Percentiles rank a stretch among this genome's conserved stretches.
Conservation (phyloP, 2,888 invertebrate genomes). For the Nymphalis urticae region DNA sequence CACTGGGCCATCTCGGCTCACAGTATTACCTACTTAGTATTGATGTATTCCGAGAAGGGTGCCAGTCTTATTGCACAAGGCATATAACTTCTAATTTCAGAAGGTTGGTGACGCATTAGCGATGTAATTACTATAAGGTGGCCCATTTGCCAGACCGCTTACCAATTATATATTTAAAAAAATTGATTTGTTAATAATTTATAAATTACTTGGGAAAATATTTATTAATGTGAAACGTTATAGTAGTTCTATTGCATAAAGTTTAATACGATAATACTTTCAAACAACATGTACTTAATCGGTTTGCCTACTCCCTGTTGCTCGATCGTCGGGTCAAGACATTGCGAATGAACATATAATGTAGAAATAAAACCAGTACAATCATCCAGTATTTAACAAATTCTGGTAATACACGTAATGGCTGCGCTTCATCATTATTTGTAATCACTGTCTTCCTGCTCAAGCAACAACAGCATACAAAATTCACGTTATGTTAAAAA, state of each 20-base stretch:
- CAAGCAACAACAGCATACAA: conserved; percentile 13
- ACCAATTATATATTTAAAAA: too few relatives aligned
- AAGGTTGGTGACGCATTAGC: too few relatives aligned
- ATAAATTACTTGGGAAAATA: not conserved
- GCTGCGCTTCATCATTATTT: conserved; percentile 23
- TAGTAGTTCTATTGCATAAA: not conserved
- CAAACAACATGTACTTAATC: conserved; percentile 6
- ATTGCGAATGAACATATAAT: conserved; percentile 13
- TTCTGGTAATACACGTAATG: conserved; percentile 23
- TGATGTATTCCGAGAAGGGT: too few relatives aligned
- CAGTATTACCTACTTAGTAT: too few relatives aligned
- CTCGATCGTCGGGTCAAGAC: conserved; percentile 1
- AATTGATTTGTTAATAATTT: too few relatives aligned
- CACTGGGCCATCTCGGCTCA: too few relatives aligned
- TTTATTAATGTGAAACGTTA: not conserved
- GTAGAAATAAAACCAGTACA: conserved; percentile 18
- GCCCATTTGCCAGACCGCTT: too few relatives aligned
- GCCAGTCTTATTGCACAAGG: too few relatives aligned
- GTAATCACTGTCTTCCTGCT: conserved; percentile 36
- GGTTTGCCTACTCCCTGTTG: not conserved
- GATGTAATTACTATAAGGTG: too few relatives aligned
- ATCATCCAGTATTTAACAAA: conserved; percentile 20
- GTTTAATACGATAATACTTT: not conserved
- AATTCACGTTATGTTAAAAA: conserved; percentile 24
- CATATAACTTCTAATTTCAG: too few relatives aligned